A percentile compares a stretch with the other conserved stretches of the same genome.
phyloP scores from a whole-genome alignment of 2,797 vertebrate genomes.

The Scomberomorus guttatus region DNA sequence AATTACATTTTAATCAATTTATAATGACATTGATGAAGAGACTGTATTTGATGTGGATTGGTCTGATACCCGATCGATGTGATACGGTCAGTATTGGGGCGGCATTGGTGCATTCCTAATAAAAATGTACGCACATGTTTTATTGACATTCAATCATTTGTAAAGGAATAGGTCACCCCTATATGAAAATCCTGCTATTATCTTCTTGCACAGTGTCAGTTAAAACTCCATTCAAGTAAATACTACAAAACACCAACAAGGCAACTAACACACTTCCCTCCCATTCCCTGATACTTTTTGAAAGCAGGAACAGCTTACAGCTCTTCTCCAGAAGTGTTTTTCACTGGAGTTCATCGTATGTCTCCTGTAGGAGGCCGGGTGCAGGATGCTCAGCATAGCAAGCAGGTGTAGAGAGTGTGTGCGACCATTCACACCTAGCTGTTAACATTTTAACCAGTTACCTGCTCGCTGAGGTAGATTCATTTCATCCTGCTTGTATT shows the following conservation, averaged over 20 bases:
- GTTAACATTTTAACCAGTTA: conserved; percentile 27
- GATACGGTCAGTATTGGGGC: background rate
- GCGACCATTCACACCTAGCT: conserved; percentile 29
- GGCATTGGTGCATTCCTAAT: background rate
- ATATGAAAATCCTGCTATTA: background rate
- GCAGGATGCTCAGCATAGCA: background rate
- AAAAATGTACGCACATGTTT: background rate
- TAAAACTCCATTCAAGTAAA: background rate
- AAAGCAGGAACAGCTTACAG: background rate
- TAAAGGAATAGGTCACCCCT: background rate
- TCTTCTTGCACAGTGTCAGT: background rate
- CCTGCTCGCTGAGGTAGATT: background rate
- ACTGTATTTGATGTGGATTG: background rate
- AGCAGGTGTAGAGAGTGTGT: conserved; percentile 21
- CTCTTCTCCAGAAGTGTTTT: background rate
- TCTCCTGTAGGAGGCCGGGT: background rate
- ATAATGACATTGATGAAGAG: background rate
- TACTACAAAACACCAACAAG: background rate
- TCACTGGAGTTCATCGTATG: background rate
- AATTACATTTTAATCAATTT: too few species aligned
- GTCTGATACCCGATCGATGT: background rate
- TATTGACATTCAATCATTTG: background rate
- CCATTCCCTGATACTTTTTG: accelerated
- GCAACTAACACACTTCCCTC: background rate
- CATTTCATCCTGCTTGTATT: background rate